Conservation (phyloP, 2,113 vertebrate genomes). For the Sturnira hondurensis region DNA sequence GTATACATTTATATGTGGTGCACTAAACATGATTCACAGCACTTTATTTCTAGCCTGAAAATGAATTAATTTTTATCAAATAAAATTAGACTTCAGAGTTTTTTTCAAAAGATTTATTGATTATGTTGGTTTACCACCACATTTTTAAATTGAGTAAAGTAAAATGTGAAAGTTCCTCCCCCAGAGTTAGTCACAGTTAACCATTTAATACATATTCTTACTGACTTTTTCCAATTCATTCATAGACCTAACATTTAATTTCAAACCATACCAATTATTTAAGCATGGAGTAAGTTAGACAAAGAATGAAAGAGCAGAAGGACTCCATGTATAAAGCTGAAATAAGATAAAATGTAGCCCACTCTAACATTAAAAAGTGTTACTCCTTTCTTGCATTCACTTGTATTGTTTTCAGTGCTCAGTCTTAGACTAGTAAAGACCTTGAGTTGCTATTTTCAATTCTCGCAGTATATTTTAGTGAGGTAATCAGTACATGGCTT, state of each 20-base stretch:
- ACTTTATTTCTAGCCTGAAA: conserved; percentile 61
- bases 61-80: conserved; percentile 71
- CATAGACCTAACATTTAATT: conserved; percentile 50
- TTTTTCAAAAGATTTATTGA: not conserved
- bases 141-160: not conserved
- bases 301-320: conserved; percentile 29
- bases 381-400: not conserved
- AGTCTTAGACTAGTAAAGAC: not conserved
- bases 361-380: not conserved
- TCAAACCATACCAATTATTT: conserved; percentile 54
- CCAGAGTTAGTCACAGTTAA: not conserved
- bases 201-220: not conserved
- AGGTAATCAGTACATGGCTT: not conserved
- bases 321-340: not conserved
- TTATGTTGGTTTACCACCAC: not conserved
- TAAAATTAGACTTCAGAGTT: conserved; percentile 64
- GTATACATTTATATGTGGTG: not conserved
- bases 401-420: not conserved
- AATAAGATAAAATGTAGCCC: not conserved
- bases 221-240: not conserved
- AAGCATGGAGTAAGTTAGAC: conserved; percentile 1
- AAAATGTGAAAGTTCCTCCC: not conserved
- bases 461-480: not conserved
- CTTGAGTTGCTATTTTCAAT: not conserved
- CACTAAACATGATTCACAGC: conserved; percentile 67